Percentiles rank a stretch among this genome's conserved stretches.
These are phyloP conservation scores for Dendrolimus punctatus DNA, from an alignment of 1,140 invertebrate genomes.

Conservation along the genomic window DNA sequence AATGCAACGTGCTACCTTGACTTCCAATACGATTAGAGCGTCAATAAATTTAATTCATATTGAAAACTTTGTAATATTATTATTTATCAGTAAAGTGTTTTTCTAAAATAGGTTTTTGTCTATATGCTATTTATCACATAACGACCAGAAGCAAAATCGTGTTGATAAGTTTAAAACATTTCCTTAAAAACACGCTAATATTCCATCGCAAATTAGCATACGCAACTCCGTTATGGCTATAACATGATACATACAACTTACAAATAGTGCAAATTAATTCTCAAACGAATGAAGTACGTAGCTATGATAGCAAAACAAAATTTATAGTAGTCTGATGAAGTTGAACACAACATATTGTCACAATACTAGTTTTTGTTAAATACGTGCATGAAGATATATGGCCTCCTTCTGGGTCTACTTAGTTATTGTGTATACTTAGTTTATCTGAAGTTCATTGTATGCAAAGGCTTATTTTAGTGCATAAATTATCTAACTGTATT, in stretches of 20 bases:
- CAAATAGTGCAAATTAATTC: slow-evolving; percentile 6
- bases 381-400: too few relatives aligned
- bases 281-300: slow-evolving; percentile 3
- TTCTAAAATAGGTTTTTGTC: slow-evolving; percentile 1
- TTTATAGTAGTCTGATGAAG: too few relatives aligned
- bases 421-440: too few relatives aligned
- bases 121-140: too few relatives aligned
- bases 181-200: slow-evolving; percentile 15
- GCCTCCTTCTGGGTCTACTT: too few relatives aligned
- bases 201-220: slow-evolving; percentile 30
- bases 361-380: too few relatives aligned
- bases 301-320: not conserved
- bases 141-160: too few relatives aligned
- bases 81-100: slow-evolving; percentile 20
- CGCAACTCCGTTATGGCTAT: slow-evolving; percentile 2
- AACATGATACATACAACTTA: not conserved
- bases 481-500: too few relatives aligned
- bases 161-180: not conserved
- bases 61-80: slow-evolving; percentile 7
- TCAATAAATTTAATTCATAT: not conserved
- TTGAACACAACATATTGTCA: too few relatives aligned
- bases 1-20: not conserved
- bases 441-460: too few relatives aligned
- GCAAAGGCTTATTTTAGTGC: too few relatives aligned
- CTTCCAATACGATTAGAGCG: too few relatives aligned